These are phyloP conservation scores for Gorsachius goisagi DNA, from an alignment of 2,113 vertebrate genomes.

Conservation along the genomic window DNA sequence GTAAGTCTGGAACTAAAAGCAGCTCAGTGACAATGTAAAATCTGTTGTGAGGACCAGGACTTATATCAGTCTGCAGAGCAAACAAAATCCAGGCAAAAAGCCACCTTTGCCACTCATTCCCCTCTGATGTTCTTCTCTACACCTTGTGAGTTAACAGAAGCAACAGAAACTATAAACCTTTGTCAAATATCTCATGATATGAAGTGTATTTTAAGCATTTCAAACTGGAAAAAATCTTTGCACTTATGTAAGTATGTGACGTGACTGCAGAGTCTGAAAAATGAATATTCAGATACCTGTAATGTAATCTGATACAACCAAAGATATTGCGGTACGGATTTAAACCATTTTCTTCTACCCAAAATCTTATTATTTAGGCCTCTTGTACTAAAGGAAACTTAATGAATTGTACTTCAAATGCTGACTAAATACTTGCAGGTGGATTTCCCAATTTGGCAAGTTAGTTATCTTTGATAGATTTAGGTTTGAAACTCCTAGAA, in stretches of 20 bases:
- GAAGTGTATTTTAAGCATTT: background rate
- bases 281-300: background rate
- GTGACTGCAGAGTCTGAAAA: background rate
- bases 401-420: background rate
- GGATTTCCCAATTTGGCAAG: background rate
- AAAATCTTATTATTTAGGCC: background rate
- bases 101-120: background rate
- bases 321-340: background rate
- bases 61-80: background rate
- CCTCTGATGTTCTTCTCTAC: background rate
- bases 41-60: background rate
- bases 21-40: background rate
- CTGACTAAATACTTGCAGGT: background rate
- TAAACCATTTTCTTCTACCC: background rate
- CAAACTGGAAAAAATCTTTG: background rate
- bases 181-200: background rate
- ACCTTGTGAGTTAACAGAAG: background rate
- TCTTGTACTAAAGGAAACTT: background rate
- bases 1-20: background rate
- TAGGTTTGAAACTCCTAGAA: background rate
- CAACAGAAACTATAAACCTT: background rate
- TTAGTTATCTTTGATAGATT: background rate
- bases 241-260: background rate
- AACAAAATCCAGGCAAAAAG: background rate
- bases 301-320: background rate